These are phyloP conservation scores for Sebastes glaucus DNA, from an alignment of 2,797 vertebrate species.

Conservation along the genomic window DNA sequence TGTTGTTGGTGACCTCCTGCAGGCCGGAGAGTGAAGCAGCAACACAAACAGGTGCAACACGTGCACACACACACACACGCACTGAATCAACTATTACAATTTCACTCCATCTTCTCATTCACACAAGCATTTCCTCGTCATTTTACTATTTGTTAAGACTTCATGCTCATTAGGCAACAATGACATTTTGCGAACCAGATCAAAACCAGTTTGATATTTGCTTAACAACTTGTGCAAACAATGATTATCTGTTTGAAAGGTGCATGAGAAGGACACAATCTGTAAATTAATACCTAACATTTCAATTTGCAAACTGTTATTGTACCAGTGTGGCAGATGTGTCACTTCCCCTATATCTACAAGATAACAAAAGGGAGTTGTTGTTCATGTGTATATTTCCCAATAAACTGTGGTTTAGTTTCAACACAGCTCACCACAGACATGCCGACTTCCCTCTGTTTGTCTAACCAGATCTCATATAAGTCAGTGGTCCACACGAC, in stretches of 20 bases:
- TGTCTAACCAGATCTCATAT: conserved; percentile 32
- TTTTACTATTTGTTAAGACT: neutral
- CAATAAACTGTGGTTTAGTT: neutral
- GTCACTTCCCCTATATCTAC: neutral
- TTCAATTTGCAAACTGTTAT: neutral
- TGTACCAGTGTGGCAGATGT: neutral
- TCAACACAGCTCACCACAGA: conserved; percentile 2
- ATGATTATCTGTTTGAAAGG: neutral
- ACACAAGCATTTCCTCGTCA: neutral
- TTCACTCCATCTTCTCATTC: neutral
- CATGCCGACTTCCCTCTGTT: neutral
- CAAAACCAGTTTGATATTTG: conserved; percentile 32
- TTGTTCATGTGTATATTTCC: neutral
- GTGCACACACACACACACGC: neutral
- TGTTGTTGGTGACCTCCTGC: conserved; percentile 28
- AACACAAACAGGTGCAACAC: conserved; percentile 50
- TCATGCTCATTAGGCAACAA: neutral
- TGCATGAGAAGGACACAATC: conserved; percentile 9
- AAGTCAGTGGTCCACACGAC: neutral
- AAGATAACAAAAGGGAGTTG: neutral
- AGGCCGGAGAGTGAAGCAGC: conserved; percentile 15
- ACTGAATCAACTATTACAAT: neutral
- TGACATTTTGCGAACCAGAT: neutral
- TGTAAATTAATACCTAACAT: neutral
- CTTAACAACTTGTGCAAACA: conserved; percentile 41